Evolutionary conservation across 2,797 vertebrate species (phyloP), one percentile per base, ranked within the genome.

Genomic region (Miopithecus talapoin): DNA sequence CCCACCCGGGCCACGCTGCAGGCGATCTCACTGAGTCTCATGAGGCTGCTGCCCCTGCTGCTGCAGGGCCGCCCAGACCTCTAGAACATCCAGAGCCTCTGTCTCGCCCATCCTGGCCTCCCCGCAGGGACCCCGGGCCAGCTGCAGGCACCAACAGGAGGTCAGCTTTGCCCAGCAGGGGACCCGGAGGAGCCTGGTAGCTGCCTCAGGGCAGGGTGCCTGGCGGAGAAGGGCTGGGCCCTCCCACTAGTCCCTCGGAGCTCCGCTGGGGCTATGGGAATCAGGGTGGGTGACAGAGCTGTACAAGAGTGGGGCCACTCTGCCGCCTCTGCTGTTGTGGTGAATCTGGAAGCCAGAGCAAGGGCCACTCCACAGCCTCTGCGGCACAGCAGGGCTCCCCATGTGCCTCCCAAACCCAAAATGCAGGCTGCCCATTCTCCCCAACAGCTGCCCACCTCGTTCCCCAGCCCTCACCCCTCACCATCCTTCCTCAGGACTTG

Each of bases 11-110:
- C 88, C 10, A 22, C 4, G 30, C 97, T 98, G 98, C 97, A 87
- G 97, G 97, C 89, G 95, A 98, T 98, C 97, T 97, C 97, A 89
- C 93, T 95, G 97, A 97, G 92, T 98, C 98, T 98, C 99, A 80
- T 88, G 94, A 97, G 98, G 98, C 98, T 97, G 97, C 98, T 96
- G 97, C 46, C 4, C 12, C 74, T 11, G 13, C 13, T 24, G 13
- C 95, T 70, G 68, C 61, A 22, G 78, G 17, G 75, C 76, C 22
- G 12, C 75, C 75, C 50, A 17, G 61, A 21, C 64, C 41, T 41
- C 84, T 41, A 39, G 88, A 33, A 3, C 19, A 2, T 22, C 36
- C 64, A 28, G 48, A 13, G 16, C 86, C 97, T 61, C 92, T 24
- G 9, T 19, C 57, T 64, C 28, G 1, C 84, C 39, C 39, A 4